Conservation (phyloP, 1,140 invertebrate genomes). For the Papilio aristodemus region DNA sequence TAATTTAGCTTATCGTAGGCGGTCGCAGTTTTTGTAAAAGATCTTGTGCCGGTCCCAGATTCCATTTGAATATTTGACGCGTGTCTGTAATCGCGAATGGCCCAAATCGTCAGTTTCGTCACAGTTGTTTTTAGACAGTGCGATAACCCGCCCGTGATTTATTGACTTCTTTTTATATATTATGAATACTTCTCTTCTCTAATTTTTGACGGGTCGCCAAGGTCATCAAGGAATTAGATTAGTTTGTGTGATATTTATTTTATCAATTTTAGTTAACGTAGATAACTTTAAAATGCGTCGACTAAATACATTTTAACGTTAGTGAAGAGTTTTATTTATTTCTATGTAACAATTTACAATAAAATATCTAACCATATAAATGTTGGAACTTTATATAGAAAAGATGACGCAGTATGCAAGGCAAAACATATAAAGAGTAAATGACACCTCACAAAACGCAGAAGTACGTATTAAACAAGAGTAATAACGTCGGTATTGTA, state of each 20-base stretch:
- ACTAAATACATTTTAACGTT: no score
- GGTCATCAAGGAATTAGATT: not conserved
- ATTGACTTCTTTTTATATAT: conserved; percentile 1
- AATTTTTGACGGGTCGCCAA: not conserved
- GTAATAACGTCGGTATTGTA: not conserved
- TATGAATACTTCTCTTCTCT: not conserved
- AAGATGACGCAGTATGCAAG: no score
- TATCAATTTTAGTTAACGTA: no score
- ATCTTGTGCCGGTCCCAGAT: not conserved
- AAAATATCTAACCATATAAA: no score
- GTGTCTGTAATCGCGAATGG: conserved; percentile 1
- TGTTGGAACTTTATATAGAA: no score
- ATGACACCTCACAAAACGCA: no score
- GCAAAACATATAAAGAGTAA: no score
- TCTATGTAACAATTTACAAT: no score
- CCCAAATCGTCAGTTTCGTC: not conserved
- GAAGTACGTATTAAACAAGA: not conserved
- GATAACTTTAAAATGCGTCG: no score
- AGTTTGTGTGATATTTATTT: not conserved
- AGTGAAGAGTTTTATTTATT: no score
- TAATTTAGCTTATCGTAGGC: no score
- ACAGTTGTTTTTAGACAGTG: conserved; percentile 6
- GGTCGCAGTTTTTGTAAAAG: not conserved
- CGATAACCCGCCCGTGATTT: conserved; percentile 8
- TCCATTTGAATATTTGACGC: conserved; percentile 11